A percentile compares a stretch with the other conserved stretches of the same genome.
Evolutionary conservation across 2,113 vertebrate species (phyloP).

Genomic region (Clarias magur): DNA sequence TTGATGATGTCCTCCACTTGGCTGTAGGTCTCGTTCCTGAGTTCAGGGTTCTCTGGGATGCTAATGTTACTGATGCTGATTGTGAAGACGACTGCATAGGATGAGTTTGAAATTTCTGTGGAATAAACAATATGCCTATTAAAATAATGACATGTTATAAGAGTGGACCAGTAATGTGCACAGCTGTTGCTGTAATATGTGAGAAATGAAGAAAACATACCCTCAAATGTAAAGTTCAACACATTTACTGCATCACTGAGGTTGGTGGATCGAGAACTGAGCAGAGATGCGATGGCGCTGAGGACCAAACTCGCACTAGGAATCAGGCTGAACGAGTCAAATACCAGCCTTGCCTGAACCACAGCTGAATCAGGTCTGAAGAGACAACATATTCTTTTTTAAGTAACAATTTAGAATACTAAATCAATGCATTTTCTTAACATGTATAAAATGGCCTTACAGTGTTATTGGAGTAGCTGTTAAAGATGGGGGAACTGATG

Average conservation of each 20-base stretch:
- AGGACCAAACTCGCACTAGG: constrained; percentile 12
- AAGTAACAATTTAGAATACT: neutral
- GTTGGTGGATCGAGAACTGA: neutral
- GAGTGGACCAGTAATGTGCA: accelerated
- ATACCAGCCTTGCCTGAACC: neutral
- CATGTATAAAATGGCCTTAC: neutral
- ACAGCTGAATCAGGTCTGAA: constrained; percentile 22
- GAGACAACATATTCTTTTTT: too few relatives aligned
- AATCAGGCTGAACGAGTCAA: constrained; percentile 21
- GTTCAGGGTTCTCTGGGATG: neutral
- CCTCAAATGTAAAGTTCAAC: constrained; percentile 21
- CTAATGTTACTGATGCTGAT: constrained; percentile 13
- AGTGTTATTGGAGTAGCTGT: neutral
- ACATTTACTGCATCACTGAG: constrained; percentile 31
- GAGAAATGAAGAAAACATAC: neutral
- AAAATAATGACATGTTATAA: neutral
- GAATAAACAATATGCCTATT: neutral
- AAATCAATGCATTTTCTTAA: neutral
- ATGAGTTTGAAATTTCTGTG: neutral
- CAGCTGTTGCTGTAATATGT: neutral
- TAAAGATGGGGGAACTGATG: neutral
- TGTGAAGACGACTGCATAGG: neutral
- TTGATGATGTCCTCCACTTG: constrained; percentile 1
- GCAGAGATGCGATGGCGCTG: neutral
- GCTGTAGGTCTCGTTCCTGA: neutral